Percentiles rank a stretch among this genome's conserved stretches.
phyloP scores from a whole-genome alignment of 2,797 vertebrate genomes.

The Discoglossus pictus region DNA sequence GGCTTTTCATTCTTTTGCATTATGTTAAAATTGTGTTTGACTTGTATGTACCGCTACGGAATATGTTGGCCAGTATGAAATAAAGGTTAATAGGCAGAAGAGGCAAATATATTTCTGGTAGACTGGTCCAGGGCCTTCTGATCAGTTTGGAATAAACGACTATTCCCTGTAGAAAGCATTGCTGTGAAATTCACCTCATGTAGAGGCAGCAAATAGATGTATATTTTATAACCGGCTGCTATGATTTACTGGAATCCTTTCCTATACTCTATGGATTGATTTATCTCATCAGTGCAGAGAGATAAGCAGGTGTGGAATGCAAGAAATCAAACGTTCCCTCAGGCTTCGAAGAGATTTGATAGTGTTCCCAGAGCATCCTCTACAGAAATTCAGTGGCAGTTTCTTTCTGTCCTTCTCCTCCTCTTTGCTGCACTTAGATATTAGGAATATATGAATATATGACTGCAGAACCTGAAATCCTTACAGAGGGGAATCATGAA shows the following conservation, averaged over 20 bases:
- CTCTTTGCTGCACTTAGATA: slow-evolving; percentile 11
- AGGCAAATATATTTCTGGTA: no score
- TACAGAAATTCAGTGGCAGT: slow-evolving; percentile 21
- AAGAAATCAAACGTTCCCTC: slow-evolving; percentile 40
- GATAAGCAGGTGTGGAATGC: slow-evolving; percentile 46
- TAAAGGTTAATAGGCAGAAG: no score
- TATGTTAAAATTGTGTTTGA: no score
- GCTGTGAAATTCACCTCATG: background rate
- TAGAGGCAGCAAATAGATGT: slow-evolving; percentile 18
- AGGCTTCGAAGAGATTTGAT: slow-evolving; percentile 35
- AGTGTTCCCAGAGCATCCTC: slow-evolving; percentile 8
- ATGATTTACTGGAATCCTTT: slow-evolving; percentile 45
- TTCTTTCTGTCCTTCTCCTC: slow-evolving; percentile 35
- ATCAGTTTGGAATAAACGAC: background rate
- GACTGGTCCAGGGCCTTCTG: no score
- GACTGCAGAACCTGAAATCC: background rate
- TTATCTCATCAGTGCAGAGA: slow-evolving; percentile 39
- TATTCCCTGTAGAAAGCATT: no score
- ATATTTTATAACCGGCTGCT: slow-evolving; percentile 38
- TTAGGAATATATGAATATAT: slow-evolving; percentile 27
- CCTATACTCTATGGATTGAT: slow-evolving; percentile 36
- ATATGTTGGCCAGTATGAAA: no score
- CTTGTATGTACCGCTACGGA: no score
- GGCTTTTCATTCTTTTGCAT: no score
- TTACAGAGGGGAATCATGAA: background rate